Conservation (phyloP, 2,113 vertebrate species). For the Cryptomyrus ogoouensis region DNA sequence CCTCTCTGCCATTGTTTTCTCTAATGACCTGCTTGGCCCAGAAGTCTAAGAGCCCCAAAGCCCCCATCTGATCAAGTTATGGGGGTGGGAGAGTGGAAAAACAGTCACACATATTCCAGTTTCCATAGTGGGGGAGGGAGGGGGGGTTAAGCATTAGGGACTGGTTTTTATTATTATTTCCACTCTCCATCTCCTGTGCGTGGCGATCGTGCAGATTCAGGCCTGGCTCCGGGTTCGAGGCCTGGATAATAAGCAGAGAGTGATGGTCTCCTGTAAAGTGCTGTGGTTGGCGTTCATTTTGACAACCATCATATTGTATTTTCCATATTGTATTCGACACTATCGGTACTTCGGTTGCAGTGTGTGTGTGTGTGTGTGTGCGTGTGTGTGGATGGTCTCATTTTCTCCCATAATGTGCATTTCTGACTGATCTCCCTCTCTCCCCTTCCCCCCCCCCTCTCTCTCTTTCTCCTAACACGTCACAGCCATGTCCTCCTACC, state of each 20-base stretch:
- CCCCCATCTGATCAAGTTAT: constrained; percentile 43
- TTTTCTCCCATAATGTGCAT: neutral
- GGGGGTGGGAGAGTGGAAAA: constrained; percentile 28
- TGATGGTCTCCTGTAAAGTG: neutral
- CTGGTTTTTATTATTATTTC: constrained; percentile 55
- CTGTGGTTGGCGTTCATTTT: neutral
- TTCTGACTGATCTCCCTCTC: constrained; percentile 1
- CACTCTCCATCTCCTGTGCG: constrained; percentile 31
- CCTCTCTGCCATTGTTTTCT: constrained; percentile 30
- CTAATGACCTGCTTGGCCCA: constrained; percentile 34
- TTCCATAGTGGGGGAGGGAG: constrained; percentile 41
- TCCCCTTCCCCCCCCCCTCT: neutral
- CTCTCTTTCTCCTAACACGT: constrained; percentile 28
- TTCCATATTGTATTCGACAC: neutral
- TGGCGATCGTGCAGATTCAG: constrained; percentile 40
- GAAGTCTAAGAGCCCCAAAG: constrained; percentile 38
- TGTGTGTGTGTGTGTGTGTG: neutral
- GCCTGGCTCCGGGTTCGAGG: constrained; percentile 43
- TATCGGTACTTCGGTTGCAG: neutral
- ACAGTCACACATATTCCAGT: constrained; percentile 45
- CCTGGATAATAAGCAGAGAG: constrained; percentile 40
- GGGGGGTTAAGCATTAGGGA: constrained; percentile 53
- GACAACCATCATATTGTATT: neutral
- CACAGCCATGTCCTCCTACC: constrained; percentile 91
- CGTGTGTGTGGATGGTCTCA: neutral